Evolutionary conservation across 2,888 invertebrate species (phyloP).

Genomic region (Andrena chrysosceles): DNA sequence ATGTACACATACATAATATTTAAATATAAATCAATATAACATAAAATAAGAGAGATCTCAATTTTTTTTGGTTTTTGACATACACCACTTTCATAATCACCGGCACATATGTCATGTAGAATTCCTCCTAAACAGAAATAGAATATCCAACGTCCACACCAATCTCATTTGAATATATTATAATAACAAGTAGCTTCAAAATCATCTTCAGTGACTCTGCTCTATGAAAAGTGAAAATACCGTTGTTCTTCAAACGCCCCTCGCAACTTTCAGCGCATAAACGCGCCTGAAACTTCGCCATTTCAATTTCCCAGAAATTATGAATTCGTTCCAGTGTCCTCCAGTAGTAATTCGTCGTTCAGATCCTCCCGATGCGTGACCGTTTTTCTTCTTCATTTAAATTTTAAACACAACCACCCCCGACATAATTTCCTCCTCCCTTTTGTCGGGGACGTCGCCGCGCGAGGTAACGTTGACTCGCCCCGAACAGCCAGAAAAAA

Average conservation of each 20-base stretch:
- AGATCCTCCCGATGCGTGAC: slow-evolving; percentile 21
- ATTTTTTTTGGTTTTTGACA: too few species aligned
- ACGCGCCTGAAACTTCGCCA: background rate
- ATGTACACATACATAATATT: too few species aligned
- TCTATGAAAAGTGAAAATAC: background rate
- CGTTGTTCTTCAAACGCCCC: background rate
- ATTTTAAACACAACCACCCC: slow-evolving; percentile 23
- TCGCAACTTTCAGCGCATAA: background rate
- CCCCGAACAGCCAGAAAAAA: slow-evolving; percentile 29
- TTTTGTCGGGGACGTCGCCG: background rate
- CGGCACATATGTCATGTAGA: too few species aligned
- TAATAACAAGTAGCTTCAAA: too few species aligned
- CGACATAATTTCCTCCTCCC: background rate
- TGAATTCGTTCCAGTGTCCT: background rate
- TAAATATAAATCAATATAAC: too few species aligned
- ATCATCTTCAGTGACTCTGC: too few species aligned
- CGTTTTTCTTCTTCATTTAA: slow-evolving; percentile 21
- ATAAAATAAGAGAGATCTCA: too few species aligned
- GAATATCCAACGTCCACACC: too few species aligned
- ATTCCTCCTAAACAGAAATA: too few species aligned
- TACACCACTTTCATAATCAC: too few species aligned
- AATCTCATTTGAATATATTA: too few species aligned
- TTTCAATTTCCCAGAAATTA: background rate
- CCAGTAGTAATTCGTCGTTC: slow-evolving; percentile 5
- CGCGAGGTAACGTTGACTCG: slow-evolving; percentile 6